These are phyloP conservation scores for Lacerta agilis DNA, from an alignment of 2,797 vertebrate species.

Conservation along the genomic window DNA sequence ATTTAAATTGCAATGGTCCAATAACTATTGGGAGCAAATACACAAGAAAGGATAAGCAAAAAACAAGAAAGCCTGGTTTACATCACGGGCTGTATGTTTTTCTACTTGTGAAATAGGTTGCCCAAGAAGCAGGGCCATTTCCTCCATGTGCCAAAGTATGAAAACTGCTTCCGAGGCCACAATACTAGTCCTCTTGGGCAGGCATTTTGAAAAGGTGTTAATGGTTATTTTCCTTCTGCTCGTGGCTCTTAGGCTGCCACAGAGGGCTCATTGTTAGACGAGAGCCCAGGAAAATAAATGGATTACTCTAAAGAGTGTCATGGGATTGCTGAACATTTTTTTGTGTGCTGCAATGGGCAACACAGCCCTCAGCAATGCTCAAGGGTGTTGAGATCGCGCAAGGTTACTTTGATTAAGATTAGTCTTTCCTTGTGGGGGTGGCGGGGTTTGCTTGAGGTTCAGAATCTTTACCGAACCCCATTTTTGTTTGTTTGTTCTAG, in stretches of 20 bases:
- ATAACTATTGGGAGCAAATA: conserved; percentile 10
- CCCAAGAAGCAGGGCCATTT: not conserved
- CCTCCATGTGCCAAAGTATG: not conserved
- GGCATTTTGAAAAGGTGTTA: not conserved
- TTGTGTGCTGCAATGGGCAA: not conserved
- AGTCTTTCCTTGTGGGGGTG: not conserved
- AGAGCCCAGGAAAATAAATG: not conserved
- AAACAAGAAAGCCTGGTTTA: not conserved
- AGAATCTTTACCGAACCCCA: conserved; percentile 28
- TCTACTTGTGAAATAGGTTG: not conserved
- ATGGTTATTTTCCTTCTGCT: not conserved
- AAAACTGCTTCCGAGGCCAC: not conserved
- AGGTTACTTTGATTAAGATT: not conserved
- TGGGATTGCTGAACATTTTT: not conserved
- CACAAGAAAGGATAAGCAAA: conserved; percentile 51
- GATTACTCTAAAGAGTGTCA: not conserved
- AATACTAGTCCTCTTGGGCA: not conserved
- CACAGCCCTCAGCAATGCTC: rapidly evolving
- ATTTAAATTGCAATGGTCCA: too few relatives aligned
- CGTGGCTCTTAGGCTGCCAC: not conserved
- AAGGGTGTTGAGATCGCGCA: not conserved
- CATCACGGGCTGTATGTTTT: not conserved
- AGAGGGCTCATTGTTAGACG: not conserved
- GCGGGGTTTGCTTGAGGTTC: conserved; percentile 7
- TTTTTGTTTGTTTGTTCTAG: conserved; percentile 24